phyloP scores from a whole-genome alignment of 2,113 vertebrate species.

The Daboia siamensis region DNA sequence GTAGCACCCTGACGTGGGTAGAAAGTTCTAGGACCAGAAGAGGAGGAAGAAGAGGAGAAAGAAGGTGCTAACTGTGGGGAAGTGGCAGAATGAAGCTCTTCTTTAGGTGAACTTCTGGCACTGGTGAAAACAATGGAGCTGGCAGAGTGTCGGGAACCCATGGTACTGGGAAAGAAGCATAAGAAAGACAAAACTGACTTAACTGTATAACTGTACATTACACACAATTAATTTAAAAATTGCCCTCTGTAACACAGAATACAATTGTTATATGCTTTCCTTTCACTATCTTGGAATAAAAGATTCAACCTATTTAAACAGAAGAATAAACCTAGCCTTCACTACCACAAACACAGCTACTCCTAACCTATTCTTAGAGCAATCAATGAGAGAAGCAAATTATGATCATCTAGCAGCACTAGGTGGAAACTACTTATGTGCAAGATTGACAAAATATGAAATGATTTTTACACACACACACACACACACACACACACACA shows the following conservation, averaged over 20 bases:
- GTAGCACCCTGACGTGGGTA: slow-evolving; percentile 98
- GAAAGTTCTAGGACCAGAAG: slow-evolving; percentile 92
- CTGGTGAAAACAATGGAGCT: slow-evolving; percentile 80
- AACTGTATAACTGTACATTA: background rate
- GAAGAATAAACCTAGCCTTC: background rate
- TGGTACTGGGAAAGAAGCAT: slow-evolving; percentile 68
- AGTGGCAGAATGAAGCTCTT: slow-evolving; percentile 83
- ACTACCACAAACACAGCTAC: background rate
- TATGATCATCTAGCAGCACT: background rate
- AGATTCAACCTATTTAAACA: background rate
- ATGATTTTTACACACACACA: background rate
- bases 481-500: background rate
- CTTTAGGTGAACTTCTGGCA: slow-evolving; percentile 88
- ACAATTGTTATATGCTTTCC: background rate
- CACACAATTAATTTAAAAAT: slow-evolving; percentile 21
- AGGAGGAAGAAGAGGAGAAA: slow-evolving; percentile 85
- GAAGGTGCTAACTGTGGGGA: slow-evolving; percentile 77
- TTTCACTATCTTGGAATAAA: background rate
- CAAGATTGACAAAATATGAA: background rate
- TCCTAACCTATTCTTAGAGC: background rate
- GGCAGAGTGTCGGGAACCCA: slow-evolving; percentile 85
- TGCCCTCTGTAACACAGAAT: background rate
- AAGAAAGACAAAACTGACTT: slow-evolving; percentile 57
- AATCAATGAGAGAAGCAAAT: background rate
- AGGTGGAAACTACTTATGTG: background rate